Evolutionary conservation across 1,140 invertebrate genomes (phyloP).

Genomic region (Homarus americanus): DNA sequence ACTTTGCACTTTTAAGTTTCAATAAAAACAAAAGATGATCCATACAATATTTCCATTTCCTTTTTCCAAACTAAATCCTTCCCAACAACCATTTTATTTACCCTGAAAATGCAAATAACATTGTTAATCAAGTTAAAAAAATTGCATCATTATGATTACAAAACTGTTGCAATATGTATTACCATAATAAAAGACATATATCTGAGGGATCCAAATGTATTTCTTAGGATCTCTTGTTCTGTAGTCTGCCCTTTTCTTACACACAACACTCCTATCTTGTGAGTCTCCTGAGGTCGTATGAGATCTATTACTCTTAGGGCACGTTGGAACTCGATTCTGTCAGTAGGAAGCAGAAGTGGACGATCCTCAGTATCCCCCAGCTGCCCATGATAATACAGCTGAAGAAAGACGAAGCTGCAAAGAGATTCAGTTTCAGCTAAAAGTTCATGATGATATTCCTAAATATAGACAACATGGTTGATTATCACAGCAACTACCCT

Average conservation of each 20-base stretch:
- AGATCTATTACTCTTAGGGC: conserved; percentile 85
- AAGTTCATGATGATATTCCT: too few species aligned
- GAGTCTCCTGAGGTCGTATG: conserved; percentile 92
- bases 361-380: conserved; percentile 81
- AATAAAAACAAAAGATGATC: too few species aligned
- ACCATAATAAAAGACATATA: conserved; percentile 82
- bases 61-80: too few species aligned
- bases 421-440: too few species aligned
- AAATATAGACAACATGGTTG: too few species aligned
- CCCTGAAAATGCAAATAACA: too few species aligned
- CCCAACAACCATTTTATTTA: too few species aligned
- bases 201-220: conserved; percentile 89
- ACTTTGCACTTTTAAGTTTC: too few species aligned
- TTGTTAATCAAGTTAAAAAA: not conserved
- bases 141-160: not conserved
- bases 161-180: too few species aligned
- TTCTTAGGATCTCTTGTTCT: conserved; percentile 91
- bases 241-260: conserved; percentile 91
- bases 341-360: conserved; percentile 84
- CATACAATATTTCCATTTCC: too few species aligned
- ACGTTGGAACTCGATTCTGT: conserved; percentile 82
- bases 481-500: too few species aligned
- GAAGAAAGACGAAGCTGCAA: conserved; percentile 93
- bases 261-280: conserved; percentile 97
- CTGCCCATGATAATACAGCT: conserved; percentile 90